Percentiles rank a stretch among this genome's conserved stretches.
Evolutionary conservation across 2,113 vertebrate genomes (phyloP).

Genomic region (Pica pica): DNA sequence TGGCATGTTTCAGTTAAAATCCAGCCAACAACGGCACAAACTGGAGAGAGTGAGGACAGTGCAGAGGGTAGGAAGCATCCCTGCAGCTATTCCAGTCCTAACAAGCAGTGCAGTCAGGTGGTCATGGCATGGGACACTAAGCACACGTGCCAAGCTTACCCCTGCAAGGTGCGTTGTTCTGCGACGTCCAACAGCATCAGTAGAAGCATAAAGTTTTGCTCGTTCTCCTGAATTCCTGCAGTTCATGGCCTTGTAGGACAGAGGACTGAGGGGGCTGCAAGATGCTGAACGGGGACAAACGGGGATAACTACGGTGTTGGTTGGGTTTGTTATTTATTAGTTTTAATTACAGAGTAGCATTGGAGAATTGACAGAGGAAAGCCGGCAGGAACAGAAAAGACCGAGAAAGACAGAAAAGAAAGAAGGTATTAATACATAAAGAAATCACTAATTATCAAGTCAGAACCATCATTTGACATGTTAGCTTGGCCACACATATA

Average conservation of each 20-base stretch:
- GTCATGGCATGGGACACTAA: neutral
- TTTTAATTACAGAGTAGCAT: constrained; percentile 65
- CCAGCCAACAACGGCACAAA: neutral
- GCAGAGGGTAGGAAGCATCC: neutral
- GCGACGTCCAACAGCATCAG: constrained; percentile 71
- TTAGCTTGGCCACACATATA: neutral
- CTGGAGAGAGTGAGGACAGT: neutral
- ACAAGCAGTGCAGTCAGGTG: neutral
- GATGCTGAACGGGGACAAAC: constrained; percentile 99
- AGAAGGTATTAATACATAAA: constrained; percentile 77
- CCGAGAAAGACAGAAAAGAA: constrained; percentile 70
- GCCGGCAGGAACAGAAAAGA: constrained; percentile 68
- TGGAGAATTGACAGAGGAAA: constrained; percentile 71
- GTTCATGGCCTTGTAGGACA: constrained; percentile 86
- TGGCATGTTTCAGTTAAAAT: neutral
- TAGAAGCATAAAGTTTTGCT: constrained; percentile 78
- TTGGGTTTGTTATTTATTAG: constrained; percentile 45
- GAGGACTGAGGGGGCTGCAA: constrained; percentile 90
- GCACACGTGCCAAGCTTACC: constrained; percentile 31
- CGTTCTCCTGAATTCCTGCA: constrained; percentile 82
- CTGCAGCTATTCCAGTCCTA: neutral
- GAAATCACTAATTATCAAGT: neutral
- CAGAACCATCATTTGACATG: constrained; percentile 65
- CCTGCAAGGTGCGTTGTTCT: constrained; percentile 69
- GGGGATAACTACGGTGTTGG: constrained; percentile 87